Conservation (phyloP, 2,797 vertebrate genomes). For the Percopsis omiscomaycus region DNA sequence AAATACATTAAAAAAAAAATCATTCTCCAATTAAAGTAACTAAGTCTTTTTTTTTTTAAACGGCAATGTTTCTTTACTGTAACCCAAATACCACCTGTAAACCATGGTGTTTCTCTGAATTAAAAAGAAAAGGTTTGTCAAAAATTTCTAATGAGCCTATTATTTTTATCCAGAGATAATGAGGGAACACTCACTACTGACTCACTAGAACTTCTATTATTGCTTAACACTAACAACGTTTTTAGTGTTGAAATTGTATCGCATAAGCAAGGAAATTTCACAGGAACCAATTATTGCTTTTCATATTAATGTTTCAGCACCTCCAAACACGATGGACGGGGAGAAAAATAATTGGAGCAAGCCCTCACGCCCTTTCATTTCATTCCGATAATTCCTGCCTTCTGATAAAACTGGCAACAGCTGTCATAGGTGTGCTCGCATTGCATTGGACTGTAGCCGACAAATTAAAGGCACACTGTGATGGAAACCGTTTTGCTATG, state of each 20-base stretch:
- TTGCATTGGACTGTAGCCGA: slow-evolving; percentile 57
- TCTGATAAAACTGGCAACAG: slow-evolving; percentile 54
- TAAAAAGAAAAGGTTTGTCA: slow-evolving; percentile 41
- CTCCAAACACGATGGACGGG: slow-evolving; percentile 29
- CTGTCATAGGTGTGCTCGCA: slow-evolving; percentile 52
- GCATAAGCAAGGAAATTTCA: slow-evolving; percentile 45
- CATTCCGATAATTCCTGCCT: slow-evolving; percentile 57
- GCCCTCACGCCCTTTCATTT: slow-evolving; percentile 51
- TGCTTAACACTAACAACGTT: slow-evolving; percentile 34
- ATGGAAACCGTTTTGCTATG: slow-evolving; percentile 76
- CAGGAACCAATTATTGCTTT: slow-evolving; percentile 61
- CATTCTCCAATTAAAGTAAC: too few relatives aligned
- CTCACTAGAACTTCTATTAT: slow-evolving; percentile 4
- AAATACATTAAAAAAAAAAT: too few relatives aligned
- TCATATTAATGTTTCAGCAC: slow-evolving; percentile 49
- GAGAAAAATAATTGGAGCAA: slow-evolving; percentile 32
- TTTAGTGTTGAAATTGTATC: slow-evolving; percentile 40
- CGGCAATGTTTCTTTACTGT: slow-evolving; percentile 8
- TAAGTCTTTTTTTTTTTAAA: not conserved
- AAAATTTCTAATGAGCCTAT: not conserved
- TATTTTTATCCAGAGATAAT: slow-evolving; percentile 17
- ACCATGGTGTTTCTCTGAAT: slow-evolving; percentile 42
- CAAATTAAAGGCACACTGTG: slow-evolving; percentile 68
- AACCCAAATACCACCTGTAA: slow-evolving; percentile 16
- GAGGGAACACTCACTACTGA: slow-evolving; percentile 18